These are phyloP conservation scores for Andrena haemorrhoa DNA, from an alignment of 2,888 invertebrate species.

Conservation along the genomic window DNA sequence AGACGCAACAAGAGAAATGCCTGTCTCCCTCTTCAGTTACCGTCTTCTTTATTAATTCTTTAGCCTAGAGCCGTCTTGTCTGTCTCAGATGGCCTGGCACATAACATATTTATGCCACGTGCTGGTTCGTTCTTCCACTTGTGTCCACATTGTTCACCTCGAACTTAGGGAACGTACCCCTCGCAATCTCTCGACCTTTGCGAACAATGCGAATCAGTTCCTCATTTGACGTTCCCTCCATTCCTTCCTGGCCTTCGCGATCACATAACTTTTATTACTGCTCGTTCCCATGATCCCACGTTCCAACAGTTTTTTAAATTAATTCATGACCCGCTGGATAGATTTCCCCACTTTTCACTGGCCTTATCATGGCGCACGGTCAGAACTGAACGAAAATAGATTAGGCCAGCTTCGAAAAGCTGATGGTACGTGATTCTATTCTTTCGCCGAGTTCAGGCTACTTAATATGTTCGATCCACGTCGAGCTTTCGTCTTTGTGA, in stretches of 20 bases:
- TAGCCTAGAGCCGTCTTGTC: not conserved
- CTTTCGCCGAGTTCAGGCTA: slow-evolving; percentile 2
- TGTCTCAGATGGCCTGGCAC: not conserved
- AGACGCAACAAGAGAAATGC: not conserved
- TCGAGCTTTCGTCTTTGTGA: slow-evolving; percentile 17
- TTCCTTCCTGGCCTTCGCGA: not conserved
- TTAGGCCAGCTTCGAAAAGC: not conserved
- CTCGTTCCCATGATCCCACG: not conserved
- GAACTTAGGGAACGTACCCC: not conserved
- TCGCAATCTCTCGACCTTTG: not conserved
- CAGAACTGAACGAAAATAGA: not conserved
- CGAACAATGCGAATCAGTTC: not conserved
- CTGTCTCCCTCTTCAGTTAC: not conserved
- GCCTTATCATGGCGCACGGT: not conserved
- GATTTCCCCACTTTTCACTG: not conserved
- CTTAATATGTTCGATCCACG: slow-evolving; percentile 38
- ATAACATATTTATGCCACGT: slow-evolving; percentile 10
- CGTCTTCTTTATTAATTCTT: slow-evolving; percentile 23
- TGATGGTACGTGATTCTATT: slow-evolving; percentile 15
- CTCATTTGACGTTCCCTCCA: not conserved
- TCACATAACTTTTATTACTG: slow-evolving; percentile 33
- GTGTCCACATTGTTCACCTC: not conserved
- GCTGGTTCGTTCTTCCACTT: not conserved
- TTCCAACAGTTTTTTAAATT: not conserved
- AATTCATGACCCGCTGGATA: not conserved